Percentiles rank a stretch among this genome's conserved stretches.
Evolutionary conservation across 2,888 invertebrate genomes (phyloP).

Genomic region (Syritta pipiens): DNA sequence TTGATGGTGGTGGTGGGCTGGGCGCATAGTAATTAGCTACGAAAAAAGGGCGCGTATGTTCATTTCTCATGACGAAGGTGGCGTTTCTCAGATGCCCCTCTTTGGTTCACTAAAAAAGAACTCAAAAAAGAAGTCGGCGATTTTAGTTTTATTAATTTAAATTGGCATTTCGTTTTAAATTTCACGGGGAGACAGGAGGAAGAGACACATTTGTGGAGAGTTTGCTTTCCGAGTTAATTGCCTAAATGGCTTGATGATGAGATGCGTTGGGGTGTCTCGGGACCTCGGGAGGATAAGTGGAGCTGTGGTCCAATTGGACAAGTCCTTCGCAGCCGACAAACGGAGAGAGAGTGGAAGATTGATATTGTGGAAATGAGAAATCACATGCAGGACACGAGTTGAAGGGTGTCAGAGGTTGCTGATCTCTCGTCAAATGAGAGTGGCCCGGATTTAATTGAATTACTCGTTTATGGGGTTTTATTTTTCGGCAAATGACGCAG

Average conservation of each 20-base stretch:
- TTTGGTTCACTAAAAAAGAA: conserved; percentile 33
- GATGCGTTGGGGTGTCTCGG: conserved; percentile 35
- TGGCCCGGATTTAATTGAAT: conserved; percentile 54
- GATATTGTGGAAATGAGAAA: conserved; percentile 59
- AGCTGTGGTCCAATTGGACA: conserved; percentile 3
- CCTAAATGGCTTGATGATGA: conserved; percentile 60
- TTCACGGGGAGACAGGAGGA: conserved; percentile 34
- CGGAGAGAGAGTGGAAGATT: conserved; percentile 25
- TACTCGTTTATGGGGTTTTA: not conserved
- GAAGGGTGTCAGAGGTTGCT: conserved; percentile 63
- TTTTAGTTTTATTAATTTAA: conserved; percentile 68
- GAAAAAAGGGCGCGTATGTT: conserved; percentile 66
- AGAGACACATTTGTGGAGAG: conserved; percentile 16
- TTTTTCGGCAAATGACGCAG: not conserved
- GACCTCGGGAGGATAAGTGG: conserved; percentile 30
- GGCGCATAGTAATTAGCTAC: conserved; percentile 68
- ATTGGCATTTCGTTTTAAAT: conserved; percentile 67
- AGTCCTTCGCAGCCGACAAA: conserved; percentile 44
- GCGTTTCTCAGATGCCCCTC: conserved; percentile 42
- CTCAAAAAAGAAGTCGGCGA: conserved; percentile 40
- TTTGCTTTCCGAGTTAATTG: conserved; percentile 61
- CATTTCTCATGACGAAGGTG: conserved; percentile 65
- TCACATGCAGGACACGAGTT: conserved; percentile 49
- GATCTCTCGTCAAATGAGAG: conserved; percentile 62
- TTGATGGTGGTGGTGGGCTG: conserved; percentile 51